Base-by-base conservation (phyloP, 2,113 vertebrate genomes). In the Kryptolebias marmoratus region DNA sequence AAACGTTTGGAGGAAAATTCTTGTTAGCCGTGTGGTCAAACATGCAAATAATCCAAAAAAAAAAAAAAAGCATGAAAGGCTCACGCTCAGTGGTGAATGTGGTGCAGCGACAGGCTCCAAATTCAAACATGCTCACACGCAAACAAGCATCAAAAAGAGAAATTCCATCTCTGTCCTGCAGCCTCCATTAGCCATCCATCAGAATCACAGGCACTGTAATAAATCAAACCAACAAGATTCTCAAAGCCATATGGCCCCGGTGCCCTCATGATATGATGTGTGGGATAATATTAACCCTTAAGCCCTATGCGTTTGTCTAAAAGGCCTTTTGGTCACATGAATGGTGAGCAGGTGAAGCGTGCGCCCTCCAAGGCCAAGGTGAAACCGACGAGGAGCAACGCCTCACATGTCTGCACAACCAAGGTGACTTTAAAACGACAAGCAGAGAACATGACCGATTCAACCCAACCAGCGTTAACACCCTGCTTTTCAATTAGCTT, bases 141-240 rank as follows among this genome's bases (percentile, higher is more conserved):
- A 57, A 30, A 54, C 18, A 30, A 22, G 49, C 18, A 30, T 78
- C 39, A 70, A 69, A 52, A 57, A 73, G 48, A 76, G 48, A 47
- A 70, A 49, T 76, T 54, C 27, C 39, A 48, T 45, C 54, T 31
- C 58, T 32, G 60, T 69, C 70, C 68, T 42, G 31, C 3, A 7
- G 54, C 70, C 62, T 82, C 60, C 68, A 73, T 87, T 80, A 68
- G 22, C 65, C 78, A 87, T 85, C 87, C 81, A 70, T 88, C 87
- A 84, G 71, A 68, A 79, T 80, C 73, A 72, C 11, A 5, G 57
- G 36, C 28, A 4, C 44, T 10, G 53, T 67, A 42, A 89, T 90
- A 87, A 86, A 88, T 91, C 88, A 87, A 53, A 45, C 55, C 80
- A 83, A 86, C 84, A 74, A 84, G 84, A 60, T 71, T 80, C 88